Evolutionary conservation across 2,888 invertebrate genomes (phyloP).

Genomic region (Uropetala carovei): DNA sequence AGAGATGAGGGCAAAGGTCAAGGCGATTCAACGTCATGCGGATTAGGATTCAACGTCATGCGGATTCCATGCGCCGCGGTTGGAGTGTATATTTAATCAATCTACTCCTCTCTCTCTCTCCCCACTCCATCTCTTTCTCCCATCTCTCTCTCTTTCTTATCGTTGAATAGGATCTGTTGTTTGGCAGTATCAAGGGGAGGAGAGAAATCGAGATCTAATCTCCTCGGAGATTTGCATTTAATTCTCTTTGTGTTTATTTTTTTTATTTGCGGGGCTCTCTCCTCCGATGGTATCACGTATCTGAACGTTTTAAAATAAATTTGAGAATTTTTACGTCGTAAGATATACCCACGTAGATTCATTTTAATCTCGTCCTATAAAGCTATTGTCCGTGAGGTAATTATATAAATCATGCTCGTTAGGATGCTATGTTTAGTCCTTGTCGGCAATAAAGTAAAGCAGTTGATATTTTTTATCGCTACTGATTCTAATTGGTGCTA

Average conservation of each 20-base stretch:
- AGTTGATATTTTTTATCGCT: too few species aligned
- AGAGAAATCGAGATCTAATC: not conserved
- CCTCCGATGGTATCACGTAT: not conserved
- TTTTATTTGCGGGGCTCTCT: not conserved
- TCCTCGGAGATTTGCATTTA: not conserved
- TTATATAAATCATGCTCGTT: too few species aligned
- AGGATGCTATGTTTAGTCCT: too few species aligned
- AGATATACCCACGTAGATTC: not conserved
- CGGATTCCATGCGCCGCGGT: not conserved
- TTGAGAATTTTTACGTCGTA: not conserved
- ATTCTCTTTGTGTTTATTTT: too few species aligned
- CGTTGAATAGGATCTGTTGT: not conserved
- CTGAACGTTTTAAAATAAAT: not conserved
- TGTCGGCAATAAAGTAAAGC: too few species aligned
- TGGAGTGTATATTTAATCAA: conserved; percentile 8
- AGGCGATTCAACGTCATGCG: not conserved
- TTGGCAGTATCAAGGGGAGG: not conserved
- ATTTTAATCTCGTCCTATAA: too few species aligned
- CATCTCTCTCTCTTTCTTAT: not conserved
- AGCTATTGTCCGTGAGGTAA: too few species aligned
- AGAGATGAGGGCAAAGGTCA: not conserved
- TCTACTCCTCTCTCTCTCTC: not conserved
- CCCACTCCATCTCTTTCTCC: not conserved
- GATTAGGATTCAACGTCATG: conserved; percentile 10
- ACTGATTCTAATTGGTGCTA: too few species aligned